phyloP scores from a whole-genome alignment of 2,888 invertebrate species.

The Rhagonycha fulva region DNA sequence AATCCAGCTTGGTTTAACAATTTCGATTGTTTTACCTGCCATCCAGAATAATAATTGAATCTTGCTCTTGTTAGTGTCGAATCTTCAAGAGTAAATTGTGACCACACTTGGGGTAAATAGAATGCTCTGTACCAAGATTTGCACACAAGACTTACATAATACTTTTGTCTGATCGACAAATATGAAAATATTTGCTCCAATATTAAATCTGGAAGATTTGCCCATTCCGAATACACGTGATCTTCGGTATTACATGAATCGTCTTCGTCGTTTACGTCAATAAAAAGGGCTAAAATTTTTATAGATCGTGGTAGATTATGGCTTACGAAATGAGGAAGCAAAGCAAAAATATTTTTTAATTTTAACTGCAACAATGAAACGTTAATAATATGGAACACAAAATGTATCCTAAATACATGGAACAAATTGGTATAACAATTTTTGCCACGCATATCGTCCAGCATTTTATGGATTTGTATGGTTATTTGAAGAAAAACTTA shows the following conservation, averaged over 20 bases:
- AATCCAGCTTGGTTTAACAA: neutral
- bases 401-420: no score
- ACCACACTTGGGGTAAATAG: slow-evolving; percentile 76
- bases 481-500: neutral
- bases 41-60: slow-evolving; percentile 81
- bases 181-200: slow-evolving; percentile 74
- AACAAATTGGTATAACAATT: neutral
- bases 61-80: slow-evolving; percentile 73
- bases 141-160: slow-evolving; percentile 74
- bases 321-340: neutral
- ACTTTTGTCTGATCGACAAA: slow-evolving; percentile 69
- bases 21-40: slow-evolving; percentile 60
- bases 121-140: slow-evolving; percentile 70
- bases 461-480: neutral
- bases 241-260: slow-evolving; percentile 39
- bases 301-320: neutral
- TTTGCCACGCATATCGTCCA: neutral
- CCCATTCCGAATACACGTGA: slow-evolving; percentile 65
- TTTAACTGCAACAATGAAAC: no score
- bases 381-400: no score
- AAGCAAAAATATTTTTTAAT: neutral
- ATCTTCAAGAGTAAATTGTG: slow-evolving; percentile 72
- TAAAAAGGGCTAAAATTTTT: slow-evolving; percentile 44
- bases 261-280: slow-evolving; percentile 51
- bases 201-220: slow-evolving; percentile 70